Base-by-base conservation (phyloP, 2,888 invertebrate genomes). In the Actias luna region DNA sequence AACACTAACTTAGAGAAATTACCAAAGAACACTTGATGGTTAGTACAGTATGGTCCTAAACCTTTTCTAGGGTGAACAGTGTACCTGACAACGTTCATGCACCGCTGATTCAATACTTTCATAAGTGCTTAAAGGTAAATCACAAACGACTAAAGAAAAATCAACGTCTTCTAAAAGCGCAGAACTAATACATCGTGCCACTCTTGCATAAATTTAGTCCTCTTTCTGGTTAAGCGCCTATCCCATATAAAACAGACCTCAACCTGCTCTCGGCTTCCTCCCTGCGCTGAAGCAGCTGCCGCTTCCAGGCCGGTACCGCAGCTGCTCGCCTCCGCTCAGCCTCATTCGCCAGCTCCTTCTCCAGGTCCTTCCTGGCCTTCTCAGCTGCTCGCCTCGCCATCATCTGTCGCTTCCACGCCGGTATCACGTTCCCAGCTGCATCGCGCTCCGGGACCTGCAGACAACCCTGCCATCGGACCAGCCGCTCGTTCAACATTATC, bases 351-450 rank as follows among this genome's bases (percentile, higher is more conserved):
- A 98, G 93, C 77, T 97, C 95, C 82, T 97, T 97, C 86, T 98
- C 98, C 73, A 98, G 93, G 79, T 99, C 98, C 78, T 96, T 97
- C 71, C 97, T 95, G 12, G 98, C 98, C 72, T 97, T 96, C 85
- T 99, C 98, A 0, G 99, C 98, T 0, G 98, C 97, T 83, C 98
- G 97, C 77, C 98, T 96, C 2, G 99, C 99, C 84, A 98, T 85
- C 97, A 99, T 98, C 87, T 98, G 98, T 14, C 98, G 93, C 84
- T 98, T 98, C 99, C 99, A 99, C 29, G 96, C 96, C 16, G 99
- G 99, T 77, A 99, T 98, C 52, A 95, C 93, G 80, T 97, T 97
- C 0, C 98, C 98, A 8, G 97, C 95, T 60, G 95, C 95, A 84
- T 98, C 98, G 67, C 95, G 95, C 80, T 97, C 97, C 12, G 98